Conservation (phyloP, 2,888 invertebrate species). For the Rhaphigaster nebulosa region DNA sequence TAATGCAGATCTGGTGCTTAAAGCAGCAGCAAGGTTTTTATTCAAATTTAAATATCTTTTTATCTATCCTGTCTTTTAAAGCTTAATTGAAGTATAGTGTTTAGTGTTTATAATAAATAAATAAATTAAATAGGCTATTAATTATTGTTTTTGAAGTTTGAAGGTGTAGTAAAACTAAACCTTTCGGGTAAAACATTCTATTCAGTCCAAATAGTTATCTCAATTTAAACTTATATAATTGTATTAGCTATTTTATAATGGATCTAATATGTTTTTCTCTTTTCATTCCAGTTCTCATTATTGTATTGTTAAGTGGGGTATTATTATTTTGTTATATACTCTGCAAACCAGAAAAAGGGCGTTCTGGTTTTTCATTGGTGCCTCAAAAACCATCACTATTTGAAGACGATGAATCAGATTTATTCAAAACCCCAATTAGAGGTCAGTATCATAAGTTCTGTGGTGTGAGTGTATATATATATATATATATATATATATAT, state of each 20-base stretch:
- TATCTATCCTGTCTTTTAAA: no score
- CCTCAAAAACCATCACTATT: conserved; percentile 71
- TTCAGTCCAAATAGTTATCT: neutral
- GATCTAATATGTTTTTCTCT: neutral
- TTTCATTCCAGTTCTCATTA: conserved; percentile 62
- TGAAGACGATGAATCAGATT: conserved; percentile 71
- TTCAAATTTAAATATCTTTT: no score
- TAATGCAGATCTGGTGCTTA: no score
- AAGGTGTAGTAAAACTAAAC: neutral
- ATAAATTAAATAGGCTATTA: neutral
- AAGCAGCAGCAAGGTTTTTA: no score
- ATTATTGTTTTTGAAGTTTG: neutral
- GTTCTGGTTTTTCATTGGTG: conserved; percentile 73
- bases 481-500: no score
- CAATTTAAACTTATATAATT: neutral
- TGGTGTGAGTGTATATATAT: neutral
- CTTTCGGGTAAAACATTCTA: no score
- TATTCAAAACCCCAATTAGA: conserved; percentile 70
- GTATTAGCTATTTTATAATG: neutral
- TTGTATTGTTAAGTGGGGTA: conserved; percentile 63
- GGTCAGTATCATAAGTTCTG: conserved; percentile 63
- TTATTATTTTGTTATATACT: conserved; percentile 64
- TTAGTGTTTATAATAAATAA: no score
- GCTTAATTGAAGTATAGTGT: no score
- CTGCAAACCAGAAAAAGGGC: conserved; percentile 59